phyloP scores from a whole-genome alignment of 2,888 invertebrate genomes.

The Tipula helvola region DNA sequence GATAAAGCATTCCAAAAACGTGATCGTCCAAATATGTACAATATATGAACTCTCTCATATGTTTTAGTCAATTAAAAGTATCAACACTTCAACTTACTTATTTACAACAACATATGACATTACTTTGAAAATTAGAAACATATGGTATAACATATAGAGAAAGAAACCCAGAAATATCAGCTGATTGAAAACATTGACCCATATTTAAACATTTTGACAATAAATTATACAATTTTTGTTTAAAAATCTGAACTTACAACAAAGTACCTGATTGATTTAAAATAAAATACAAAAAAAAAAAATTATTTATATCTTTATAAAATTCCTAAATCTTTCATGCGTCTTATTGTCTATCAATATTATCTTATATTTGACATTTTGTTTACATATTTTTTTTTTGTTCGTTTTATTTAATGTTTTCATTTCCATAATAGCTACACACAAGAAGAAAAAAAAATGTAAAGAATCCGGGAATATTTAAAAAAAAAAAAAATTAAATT shows the following conservation, averaged over 20 bases:
- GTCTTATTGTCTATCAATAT: constrained; percentile 4
- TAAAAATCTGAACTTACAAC: background rate
- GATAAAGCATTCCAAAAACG: background rate
- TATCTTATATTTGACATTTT: constrained; percentile 4
- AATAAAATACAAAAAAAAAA: background rate
- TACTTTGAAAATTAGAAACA: background rate
- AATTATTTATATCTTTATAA: background rate
- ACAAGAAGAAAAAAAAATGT: background rate
- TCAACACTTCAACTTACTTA: background rate
- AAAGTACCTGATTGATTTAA: background rate
- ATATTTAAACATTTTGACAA: background rate
- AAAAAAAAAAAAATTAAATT: background rate
- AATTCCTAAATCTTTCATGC: background rate
- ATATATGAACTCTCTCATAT: background rate
- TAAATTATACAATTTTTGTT: background rate
- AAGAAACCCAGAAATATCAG: background rate
- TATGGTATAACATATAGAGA: too few species aligned
- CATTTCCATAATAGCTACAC: background rate
- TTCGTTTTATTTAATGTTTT: constrained; percentile 4
- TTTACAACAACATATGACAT: background rate
- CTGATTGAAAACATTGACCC: background rate
- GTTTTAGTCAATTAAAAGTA: background rate
- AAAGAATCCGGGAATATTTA: background rate
- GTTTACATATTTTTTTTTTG: background rate
- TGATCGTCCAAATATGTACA: background rate